These are phyloP conservation scores for Callionymus lyra DNA, from an alignment of 2,113 vertebrate species.

Conservation along the genomic window DNA sequence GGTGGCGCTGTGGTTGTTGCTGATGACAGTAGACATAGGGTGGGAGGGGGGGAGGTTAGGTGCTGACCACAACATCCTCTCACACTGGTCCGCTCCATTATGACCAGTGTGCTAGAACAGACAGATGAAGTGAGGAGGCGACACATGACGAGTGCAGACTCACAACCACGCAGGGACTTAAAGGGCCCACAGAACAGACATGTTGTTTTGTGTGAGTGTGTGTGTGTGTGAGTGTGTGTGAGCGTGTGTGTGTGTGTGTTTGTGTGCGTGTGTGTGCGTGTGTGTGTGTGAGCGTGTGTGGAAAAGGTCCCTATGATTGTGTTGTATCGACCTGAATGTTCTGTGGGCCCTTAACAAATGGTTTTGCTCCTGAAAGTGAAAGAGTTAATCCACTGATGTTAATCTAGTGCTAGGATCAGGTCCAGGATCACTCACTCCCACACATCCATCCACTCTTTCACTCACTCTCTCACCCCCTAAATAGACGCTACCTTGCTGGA, in stretches of 20 bases:
- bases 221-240: too few species aligned
- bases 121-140: too few species aligned
- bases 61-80: conserved; percentile 35
- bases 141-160: too few species aligned
- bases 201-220: too few species aligned
- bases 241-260: too few species aligned
- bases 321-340: too few species aligned
- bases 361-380: conserved; percentile 25
- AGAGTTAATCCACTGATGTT: conserved; percentile 48
- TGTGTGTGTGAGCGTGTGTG: too few species aligned
- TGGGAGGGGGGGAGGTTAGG: conserved; percentile 15
- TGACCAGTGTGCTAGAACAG: too few species aligned
- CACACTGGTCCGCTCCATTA: conserved; percentile 37
- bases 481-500: conserved; percentile 86
- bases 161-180: too few species aligned
- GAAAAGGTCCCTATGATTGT: too few species aligned
- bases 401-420: conserved; percentile 43
- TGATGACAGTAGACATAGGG: conserved; percentile 25
- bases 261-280: too few species aligned
- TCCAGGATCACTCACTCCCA: conserved; percentile 43
- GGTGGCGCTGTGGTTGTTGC: conserved; percentile 33
- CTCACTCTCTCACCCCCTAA: conserved; percentile 52
- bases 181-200: too few species aligned
- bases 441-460: conserved; percentile 35
- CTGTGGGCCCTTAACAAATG: conserved; percentile 17